These are phyloP conservation scores for Sycophila texana DNA, from an alignment of 2,888 invertebrate species.

Conservation along the genomic window DNA sequence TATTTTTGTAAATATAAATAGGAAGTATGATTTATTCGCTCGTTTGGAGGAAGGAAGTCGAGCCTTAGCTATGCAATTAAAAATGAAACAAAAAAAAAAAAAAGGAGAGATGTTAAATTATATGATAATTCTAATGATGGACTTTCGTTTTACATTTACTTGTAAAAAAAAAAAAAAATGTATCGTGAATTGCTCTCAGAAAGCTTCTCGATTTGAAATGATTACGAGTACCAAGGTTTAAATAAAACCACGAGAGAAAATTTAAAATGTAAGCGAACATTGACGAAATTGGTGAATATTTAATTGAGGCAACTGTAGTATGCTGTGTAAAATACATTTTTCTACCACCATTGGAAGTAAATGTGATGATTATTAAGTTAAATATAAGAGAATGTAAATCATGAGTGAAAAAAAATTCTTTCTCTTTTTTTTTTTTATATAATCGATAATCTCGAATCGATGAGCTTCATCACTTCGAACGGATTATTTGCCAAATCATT, in stretches of 20 bases:
- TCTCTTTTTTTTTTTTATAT: slow-evolving; percentile 10
- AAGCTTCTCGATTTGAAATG: slow-evolving; percentile 28
- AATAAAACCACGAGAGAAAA: slow-evolving; percentile 18
- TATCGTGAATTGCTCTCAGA: slow-evolving; percentile 44
- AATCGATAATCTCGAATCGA: slow-evolving; percentile 1
- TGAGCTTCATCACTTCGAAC: not conserved
- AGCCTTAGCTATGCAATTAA: slow-evolving; percentile 46
- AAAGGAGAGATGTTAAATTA: slow-evolving; percentile 45
- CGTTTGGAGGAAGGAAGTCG: slow-evolving; percentile 34
- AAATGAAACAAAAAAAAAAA: slow-evolving; percentile 24
- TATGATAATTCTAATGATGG: slow-evolving; percentile 48
- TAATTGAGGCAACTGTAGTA: slow-evolving; percentile 34
- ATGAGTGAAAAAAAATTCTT: slow-evolving; percentile 18
- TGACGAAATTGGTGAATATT: slow-evolving; percentile 41
- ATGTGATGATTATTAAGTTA: slow-evolving; percentile 46
- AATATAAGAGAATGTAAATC: slow-evolving; percentile 38
- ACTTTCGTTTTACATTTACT: slow-evolving; percentile 51
- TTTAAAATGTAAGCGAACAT: slow-evolving; percentile 40
- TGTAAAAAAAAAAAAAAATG: slow-evolving; percentile 38
- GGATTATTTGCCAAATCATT: slow-evolving; percentile 23
- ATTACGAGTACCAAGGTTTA: slow-evolving; percentile 38
- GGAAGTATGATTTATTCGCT: slow-evolving; percentile 50
- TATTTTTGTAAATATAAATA: slow-evolving; percentile 58
- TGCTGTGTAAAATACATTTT: slow-evolving; percentile 50
- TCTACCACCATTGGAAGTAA: slow-evolving; percentile 43